Base-by-base conservation (phyloP, 2,888 invertebrate genomes). In the Lymantria dispar region DNA sequence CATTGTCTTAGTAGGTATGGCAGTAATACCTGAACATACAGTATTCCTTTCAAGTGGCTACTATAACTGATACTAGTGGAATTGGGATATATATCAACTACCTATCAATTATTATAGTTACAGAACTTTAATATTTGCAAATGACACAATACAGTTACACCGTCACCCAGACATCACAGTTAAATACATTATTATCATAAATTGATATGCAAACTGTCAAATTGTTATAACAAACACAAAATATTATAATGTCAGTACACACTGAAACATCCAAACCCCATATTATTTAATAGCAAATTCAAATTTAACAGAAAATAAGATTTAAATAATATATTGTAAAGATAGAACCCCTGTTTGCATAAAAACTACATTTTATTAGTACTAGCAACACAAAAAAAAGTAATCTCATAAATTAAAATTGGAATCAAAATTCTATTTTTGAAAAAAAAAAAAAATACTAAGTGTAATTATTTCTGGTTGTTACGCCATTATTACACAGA, bases 111-210 rank as follows among this genome's bases (percentile, higher is more conserved):
- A 3, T 22, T 22, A 22, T 5, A 22, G 22, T 11, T 36, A 11
- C 36, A 36, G n/a, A n/a, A 8, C 38, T 9, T 56, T 54, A 66
- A 52, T 67, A 82, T 81, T 85, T 85, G 85, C 84, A 86, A 84
- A 87, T 82, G 76, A 83, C 65, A 68, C 58, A 60, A 41, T 58
- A 50, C 56, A 60, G 76, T 83, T 85, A 83, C 76, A 82, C 89
- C 87, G 72, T 78, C 85, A 86, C 87, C 87, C 75, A 75, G 78
- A 86, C 85, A 85, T 87, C 83, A 82, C 76, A 82, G 80, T 83
- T 82, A 80, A 77, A 52, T 64, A 55, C 57, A 70, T 68, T 62
- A 65, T 68, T 54, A 54, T 60, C 49, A 53, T 50, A 65, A 62
- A 65, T 62, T 62, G 48, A 55, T 53, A 66, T 62, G 64, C 61